These are phyloP conservation scores for Drosophila pseudoobscura DNA, from an alignment of 1,140 invertebrate species.

Conservation along the genomic window DNA sequence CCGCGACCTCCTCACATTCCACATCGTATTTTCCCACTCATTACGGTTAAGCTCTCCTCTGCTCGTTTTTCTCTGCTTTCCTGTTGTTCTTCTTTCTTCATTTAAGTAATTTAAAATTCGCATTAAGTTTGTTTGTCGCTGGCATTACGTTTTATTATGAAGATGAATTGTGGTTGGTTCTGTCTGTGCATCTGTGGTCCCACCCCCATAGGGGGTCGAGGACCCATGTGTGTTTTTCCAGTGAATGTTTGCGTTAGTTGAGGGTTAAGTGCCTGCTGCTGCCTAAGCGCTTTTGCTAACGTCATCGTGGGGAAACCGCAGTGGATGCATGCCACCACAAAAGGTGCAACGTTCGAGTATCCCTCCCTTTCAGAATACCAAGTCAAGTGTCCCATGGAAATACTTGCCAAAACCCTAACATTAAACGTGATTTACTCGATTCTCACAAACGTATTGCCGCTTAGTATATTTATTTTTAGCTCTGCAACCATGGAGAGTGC, in stretches of 20 bases:
- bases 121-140: slow-evolving; percentile 46
- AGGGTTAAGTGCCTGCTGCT: slow-evolving; percentile 52
- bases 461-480: background rate
- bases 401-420: background rate
- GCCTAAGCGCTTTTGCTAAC: slow-evolving; percentile 56
- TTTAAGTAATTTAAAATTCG: slow-evolving; percentile 29
- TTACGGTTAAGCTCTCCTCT: slow-evolving; percentile 1
- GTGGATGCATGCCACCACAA: background rate
- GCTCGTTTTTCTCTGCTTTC: slow-evolving; percentile 6
- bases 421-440: background rate
- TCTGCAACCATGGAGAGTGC: background rate
- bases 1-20: too few species aligned
- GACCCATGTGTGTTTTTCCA: background rate
- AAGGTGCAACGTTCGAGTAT: too few species aligned
- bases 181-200: slow-evolving; percentile 6
- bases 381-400: too few species aligned
- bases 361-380: too few species aligned
- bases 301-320: slow-evolving; percentile 32
- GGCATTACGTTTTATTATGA: slow-evolving; percentile 50
- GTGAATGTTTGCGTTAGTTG: slow-evolving; percentile 24
- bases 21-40: slow-evolving; percentile 21
- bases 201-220: background rate
- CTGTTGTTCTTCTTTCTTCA: slow-evolving; percentile 6
- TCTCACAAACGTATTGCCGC: too few species aligned
- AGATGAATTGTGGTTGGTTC: slow-evolving; percentile 36